A percentile compares a stretch with the other conserved stretches of the same genome.
These are phyloP conservation scores for Calameuta pallipes DNA, from an alignment of 2,888 invertebrate species.

Conservation along the genomic window DNA sequence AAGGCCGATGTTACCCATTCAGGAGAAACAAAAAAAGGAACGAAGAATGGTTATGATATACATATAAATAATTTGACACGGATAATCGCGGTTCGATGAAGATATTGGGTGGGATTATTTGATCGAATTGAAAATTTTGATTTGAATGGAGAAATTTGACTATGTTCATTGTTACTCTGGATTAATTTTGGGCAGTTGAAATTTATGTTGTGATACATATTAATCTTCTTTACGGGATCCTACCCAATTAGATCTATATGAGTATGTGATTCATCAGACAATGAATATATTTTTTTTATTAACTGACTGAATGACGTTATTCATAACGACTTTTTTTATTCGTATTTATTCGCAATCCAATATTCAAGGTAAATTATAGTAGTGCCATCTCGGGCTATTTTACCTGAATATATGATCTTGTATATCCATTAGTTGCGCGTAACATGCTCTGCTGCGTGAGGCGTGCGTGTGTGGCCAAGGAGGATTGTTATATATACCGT, in stretches of 20 bases:
- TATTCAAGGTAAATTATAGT: conserved; percentile 2
- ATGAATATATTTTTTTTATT: background rate
- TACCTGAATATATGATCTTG: conserved; percentile 28
- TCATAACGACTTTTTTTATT: conserved; percentile 11
- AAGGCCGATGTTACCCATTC: conserved; percentile 65
- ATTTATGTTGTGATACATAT: background rate
- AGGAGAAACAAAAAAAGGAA: conserved; percentile 13
- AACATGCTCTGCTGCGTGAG: background rate
- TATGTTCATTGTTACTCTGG: background rate
- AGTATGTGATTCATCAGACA: conserved; percentile 1
- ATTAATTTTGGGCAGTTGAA: background rate
- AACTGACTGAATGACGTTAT: conserved; percentile 23
- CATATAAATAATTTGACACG: background rate
- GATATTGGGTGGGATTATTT: background rate
- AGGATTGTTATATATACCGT: conserved; percentile 24
- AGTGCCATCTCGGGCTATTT: conserved; percentile 43
- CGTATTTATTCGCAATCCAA: background rate
- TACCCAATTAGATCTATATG: background rate
- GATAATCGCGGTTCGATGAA: background rate
- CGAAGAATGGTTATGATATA: background rate
- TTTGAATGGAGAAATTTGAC: background rate
- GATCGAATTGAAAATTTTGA: background rate
- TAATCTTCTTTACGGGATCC: background rate
- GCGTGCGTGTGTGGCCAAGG: conserved; percentile 16
- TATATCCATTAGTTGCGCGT: conserved; percentile 15